Percentiles rank a stretch among this genome's conserved stretches.
phyloP scores from a whole-genome alignment of 2,113 vertebrate species.

The Scopus umbretta region DNA sequence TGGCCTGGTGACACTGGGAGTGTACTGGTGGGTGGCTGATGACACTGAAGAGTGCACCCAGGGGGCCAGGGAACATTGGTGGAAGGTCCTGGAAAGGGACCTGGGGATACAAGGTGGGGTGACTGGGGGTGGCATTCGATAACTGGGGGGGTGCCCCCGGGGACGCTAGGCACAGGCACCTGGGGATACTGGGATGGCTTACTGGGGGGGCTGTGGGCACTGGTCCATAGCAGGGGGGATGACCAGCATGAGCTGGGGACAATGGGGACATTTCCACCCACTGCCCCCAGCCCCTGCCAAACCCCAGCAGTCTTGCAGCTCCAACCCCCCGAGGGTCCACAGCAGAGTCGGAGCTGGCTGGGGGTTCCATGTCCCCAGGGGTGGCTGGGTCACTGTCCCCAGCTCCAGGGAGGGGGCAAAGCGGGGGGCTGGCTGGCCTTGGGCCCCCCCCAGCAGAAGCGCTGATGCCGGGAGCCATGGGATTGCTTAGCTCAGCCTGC shows the following conservation, averaged over 20 bases:
- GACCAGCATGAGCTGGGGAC: neutral
- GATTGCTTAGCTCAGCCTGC: constrained; percentile 65
- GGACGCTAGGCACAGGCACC: neutral
- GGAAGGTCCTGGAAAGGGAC: neutral
- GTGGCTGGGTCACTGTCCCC: neutral
- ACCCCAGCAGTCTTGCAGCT: fast-evolving
- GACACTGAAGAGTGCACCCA: fast-evolving
- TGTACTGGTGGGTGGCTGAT: neutral
- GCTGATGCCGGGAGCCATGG: neutral
- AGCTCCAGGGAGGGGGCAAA: neutral
- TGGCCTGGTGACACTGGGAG: neutral
- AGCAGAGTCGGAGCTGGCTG: neutral
- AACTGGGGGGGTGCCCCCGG: neutral
- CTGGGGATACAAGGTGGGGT: too few species aligned
- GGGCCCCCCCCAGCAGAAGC: neutral
- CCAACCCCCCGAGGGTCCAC: neutral
- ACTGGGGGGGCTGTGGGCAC: neutral
- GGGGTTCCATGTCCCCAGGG: neutral
- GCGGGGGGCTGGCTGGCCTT: neutral
- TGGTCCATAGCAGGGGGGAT: neutral
- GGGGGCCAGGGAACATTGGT: neutral
- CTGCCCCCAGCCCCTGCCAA: too few species aligned
- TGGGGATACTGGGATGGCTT: neutral
- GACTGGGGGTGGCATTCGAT: neutral
- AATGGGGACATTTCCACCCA: neutral